Evolutionary conservation across 2,797 vertebrate genomes (phyloP), one percentile per base, ranked within the genome.

Genomic region (Alcedo atthis): DNA sequence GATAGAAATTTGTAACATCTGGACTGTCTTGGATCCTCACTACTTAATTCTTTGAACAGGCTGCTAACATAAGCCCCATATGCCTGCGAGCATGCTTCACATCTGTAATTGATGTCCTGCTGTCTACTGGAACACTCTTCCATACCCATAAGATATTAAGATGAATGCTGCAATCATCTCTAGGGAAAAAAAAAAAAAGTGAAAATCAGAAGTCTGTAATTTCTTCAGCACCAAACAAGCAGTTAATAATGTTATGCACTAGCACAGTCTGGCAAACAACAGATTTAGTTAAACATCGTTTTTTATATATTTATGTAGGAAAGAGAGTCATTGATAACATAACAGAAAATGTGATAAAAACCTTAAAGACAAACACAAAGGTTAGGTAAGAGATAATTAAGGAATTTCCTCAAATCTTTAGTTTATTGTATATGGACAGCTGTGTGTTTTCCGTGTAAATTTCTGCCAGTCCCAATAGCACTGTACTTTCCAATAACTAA

Each of bases 1-100:
- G 98, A 97, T 98, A 99, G 78, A 99, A 98, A 97, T 99, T 99
- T 98, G 99, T 98, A 93, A 99, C 99, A 86, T 99, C 99, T 14
- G 99, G 99, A 25, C 98, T 98, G 95, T 99, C 99, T 7, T 99
- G 99, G 95, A 99, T 98, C 89, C 98, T 98, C 90, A 98, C 98
- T 90, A 98, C 98, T 13, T 98, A 98, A 63, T 99, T 99, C 19
- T 98, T 98, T 54, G 98, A 99, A 96, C 98, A 99, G 59, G 98
- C 98, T 95, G 98, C 98, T 97, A 99, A 95, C 98, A 98, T 98
- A 87, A 99, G 97, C 71, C 98, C 98, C 98, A 99, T 99, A 97
- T 99, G 98, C 96, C 99, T 99, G 5, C 92, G 94, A 71, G 98
- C 98, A 97, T 98, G 98, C 95, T 99, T 99, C 92, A 99, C 99